These are phyloP conservation scores for Morpho deidamia DNA, from an alignment of 2,888 invertebrate species.

Conservation along the genomic window DNA sequence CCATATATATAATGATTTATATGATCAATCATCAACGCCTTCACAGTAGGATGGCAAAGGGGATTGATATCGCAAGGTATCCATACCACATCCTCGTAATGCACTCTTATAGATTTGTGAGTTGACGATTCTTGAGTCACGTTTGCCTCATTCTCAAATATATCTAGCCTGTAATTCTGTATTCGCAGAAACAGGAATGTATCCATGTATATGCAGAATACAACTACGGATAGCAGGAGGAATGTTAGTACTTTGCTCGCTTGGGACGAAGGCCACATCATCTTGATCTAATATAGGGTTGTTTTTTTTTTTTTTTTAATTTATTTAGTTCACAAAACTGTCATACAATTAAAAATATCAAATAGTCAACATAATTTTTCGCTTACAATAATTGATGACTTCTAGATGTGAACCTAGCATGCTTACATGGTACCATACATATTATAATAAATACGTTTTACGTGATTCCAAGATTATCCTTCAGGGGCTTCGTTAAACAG, in stretches of 20 bases:
- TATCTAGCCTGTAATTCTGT: constrained; percentile 81
- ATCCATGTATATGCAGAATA: constrained; percentile 86
- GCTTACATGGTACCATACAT: too few species aligned
- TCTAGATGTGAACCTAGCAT: too few species aligned
- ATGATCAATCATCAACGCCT: constrained; percentile 89
- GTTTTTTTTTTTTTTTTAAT: too few species aligned
- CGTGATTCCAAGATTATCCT: constrained; percentile 20
- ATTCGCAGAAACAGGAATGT: constrained; percentile 83
- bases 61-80: constrained; percentile 86
- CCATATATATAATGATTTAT: constrained; percentile 90
- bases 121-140: constrained; percentile 47
- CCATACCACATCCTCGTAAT: constrained; percentile 77
- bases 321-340: too few species aligned
- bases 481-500: constrained; percentile 25
- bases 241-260: constrained; percentile 83
- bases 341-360: too few species aligned
- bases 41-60: constrained; percentile 88
- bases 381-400: too few species aligned
- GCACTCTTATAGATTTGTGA: constrained; percentile 29
- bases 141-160: constrained; percentile 38
- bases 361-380: too few species aligned
- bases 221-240: constrained; percentile 74
- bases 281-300: constrained; percentile 51
- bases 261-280: constrained; percentile 86
- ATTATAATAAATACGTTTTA: too few species aligned